Base-by-base conservation (phyloP, 2,888 invertebrate genomes). In the Lasioglossum calceatum region DNA sequence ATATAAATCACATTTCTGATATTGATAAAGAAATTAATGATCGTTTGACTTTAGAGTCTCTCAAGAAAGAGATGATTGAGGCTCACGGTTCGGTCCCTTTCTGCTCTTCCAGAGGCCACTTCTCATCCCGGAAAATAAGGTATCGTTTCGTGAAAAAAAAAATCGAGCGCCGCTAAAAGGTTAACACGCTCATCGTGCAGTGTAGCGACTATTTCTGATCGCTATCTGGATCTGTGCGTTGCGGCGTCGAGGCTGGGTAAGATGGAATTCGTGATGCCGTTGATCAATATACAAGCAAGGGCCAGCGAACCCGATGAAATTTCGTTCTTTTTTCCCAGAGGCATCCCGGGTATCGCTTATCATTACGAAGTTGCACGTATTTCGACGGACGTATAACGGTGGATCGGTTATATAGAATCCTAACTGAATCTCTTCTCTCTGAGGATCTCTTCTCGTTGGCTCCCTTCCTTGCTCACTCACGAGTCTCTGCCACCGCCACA, bases 401-500 rank as follows among this genome's bases (percentile, higher is more conserved):
- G 86, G 91, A 90, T 88, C 87, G 87, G 91, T 91, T 91, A 92
- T 91, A 54, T 91, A 90, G 93, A 94, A 94, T 93, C 94, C 94
- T 94, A 94, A 94, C 94, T 92, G 93, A 94, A 94, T 94, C 94
- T 94, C 92, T 92, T 92, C 91, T 87, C 91, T 92, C 92, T 61
- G 87, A 91, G 91, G 91, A 90, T 90, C 92, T 89, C 90, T 89
- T 89, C 91, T 84, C 86, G 84, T 64, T 84, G 82, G 85, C 64
- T 85, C 84, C 79, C 78, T 85, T 81, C 83, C 73, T 83, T 83
- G 32, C 72, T 54, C 54, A 3, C 54, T 54, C 54, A 23, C 54
- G 54, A 54, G 54, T 54, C 23, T 54, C 54, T 54, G 54, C 54
- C 54, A 54, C 54, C 7, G 23, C 23, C 54, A 10, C 54, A 54